Percentiles rank a stretch among this genome's conserved stretches.
Evolutionary conservation across 2,888 invertebrate species (phyloP).

Genomic region (Diarsia brunnea): DNA sequence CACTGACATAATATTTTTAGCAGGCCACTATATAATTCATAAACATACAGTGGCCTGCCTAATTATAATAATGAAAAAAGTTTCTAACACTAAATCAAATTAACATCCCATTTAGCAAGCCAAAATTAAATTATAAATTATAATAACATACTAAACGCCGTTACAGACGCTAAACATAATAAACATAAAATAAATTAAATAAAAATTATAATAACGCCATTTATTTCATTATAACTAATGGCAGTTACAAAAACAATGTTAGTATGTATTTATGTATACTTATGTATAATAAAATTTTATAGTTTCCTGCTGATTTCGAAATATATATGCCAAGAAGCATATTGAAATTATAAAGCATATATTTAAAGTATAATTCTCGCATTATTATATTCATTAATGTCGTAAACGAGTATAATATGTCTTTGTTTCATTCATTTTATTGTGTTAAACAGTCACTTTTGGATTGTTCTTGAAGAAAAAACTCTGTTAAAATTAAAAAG

Average conservation of each 20-base stretch:
- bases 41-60: slow-evolving; percentile 9
- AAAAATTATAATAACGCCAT: slow-evolving; percentile 50
- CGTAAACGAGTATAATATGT: slow-evolving; percentile 53
- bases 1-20: slow-evolving; percentile 23
- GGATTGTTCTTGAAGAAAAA: slow-evolving; percentile 36
- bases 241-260: slow-evolving; percentile 62
- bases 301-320: slow-evolving; percentile 66
- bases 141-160: slow-evolving; percentile 51
- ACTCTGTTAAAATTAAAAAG: slow-evolving; percentile 26
- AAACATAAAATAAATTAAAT: slow-evolving; percentile 54
- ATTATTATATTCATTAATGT: slow-evolving; percentile 59
- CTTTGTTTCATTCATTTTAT: slow-evolving; percentile 54
- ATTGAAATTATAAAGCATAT: slow-evolving; percentile 50
- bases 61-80: slow-evolving; percentile 28
- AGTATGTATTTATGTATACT: slow-evolving; percentile 62
- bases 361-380: slow-evolving; percentile 63
- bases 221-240: slow-evolving; percentile 51
- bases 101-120: slow-evolving; percentile 42
- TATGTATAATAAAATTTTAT: slow-evolving; percentile 66
- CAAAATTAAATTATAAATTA: slow-evolving; percentile 49
- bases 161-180: slow-evolving; percentile 53
- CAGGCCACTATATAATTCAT: background rate
- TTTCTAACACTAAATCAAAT: slow-evolving; percentile 46
- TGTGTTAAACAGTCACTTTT: slow-evolving; percentile 19
- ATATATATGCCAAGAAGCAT: slow-evolving; percentile 53